These are phyloP conservation scores for Tigriopus californicus DNA, from an alignment of 2,888 invertebrate genomes.

Conservation along the genomic window DNA sequence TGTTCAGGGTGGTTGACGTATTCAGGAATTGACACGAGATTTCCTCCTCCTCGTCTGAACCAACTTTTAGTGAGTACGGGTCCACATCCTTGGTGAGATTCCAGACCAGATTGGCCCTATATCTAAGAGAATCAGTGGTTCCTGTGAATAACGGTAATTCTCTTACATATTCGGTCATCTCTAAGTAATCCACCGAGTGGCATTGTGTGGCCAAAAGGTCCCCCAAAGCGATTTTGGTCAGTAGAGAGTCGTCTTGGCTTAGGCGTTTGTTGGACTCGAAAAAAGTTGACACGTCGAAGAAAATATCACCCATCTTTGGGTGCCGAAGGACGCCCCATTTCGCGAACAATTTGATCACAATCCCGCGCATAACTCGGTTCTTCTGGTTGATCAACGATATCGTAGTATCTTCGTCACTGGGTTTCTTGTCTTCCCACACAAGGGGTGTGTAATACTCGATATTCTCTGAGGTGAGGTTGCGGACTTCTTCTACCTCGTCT, in stretches of 20 bases:
- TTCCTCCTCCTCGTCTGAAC: background rate
- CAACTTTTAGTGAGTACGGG: background rate
- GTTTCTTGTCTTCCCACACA: background rate
- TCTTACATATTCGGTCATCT: background rate
- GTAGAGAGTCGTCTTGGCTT: background rate
- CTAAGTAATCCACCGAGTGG: background rate
- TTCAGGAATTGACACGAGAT: background rate
- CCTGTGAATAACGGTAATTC: background rate
- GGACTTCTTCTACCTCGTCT: background rate
- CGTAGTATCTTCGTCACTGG: background rate
- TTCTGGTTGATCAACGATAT: background rate
- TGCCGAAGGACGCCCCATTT: slow-evolving; percentile 6
- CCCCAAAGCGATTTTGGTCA: slow-evolving; percentile 1
- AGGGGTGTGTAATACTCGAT: background rate
- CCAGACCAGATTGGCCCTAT: background rate
- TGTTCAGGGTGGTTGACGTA: background rate
- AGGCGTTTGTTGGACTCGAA: background rate
- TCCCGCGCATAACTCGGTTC: background rate
- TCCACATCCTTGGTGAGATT: background rate
- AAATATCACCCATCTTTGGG: background rate
- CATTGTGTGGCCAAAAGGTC: background rate
- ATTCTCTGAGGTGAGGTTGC: background rate
- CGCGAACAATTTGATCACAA: background rate
- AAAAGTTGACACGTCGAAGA: background rate
- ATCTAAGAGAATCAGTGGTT: background rate